Conservation (phyloP, 2,797 vertebrate species). For the Acipenser ruthenus region DNA sequence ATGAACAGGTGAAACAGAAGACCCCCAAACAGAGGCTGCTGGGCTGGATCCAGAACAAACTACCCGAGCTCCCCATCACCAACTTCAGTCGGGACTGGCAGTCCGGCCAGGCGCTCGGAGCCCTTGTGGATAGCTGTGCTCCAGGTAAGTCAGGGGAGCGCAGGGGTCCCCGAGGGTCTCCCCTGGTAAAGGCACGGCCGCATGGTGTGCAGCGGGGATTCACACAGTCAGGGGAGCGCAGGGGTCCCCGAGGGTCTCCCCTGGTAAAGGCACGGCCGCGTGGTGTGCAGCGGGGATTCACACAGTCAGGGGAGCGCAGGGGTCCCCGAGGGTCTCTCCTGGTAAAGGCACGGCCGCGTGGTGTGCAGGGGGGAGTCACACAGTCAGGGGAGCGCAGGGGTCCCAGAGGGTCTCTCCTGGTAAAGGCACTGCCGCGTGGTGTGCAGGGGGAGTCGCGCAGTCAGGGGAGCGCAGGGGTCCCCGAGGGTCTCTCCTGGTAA, state of each 20-base stretch:
- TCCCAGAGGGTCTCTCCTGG: too few relatives aligned
- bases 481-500: too few relatives aligned
- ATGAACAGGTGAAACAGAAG: conserved; percentile 50
- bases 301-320: too few relatives aligned
- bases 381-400: too few relatives aligned
- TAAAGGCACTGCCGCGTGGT: too few relatives aligned
- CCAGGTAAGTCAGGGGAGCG: conserved; percentile 37
- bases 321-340: not conserved
- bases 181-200: not conserved
- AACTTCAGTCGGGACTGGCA: conserved; percentile 65
- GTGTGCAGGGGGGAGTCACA: not conserved
- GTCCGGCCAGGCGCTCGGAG: conserved; percentile 56
- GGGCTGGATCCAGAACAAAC: conserved; percentile 66
- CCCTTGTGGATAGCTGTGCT: conserved; percentile 59
- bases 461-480: not conserved
- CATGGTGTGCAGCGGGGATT: not conserved
- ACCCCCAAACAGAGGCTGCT: conserved; percentile 60
- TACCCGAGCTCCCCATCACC: conserved; percentile 59
- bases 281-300: too few relatives aligned
- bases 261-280: too few relatives aligned
- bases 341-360: not conserved
- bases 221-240: too few relatives aligned
- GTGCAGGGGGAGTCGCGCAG: not conserved
- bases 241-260: too few relatives aligned
- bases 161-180: not conserved